Evolutionary conservation across 2,797 vertebrate genomes (phyloP), one percentile per base, ranked within the genome.

Genomic region (Pseudomugil gertrudae): DNA sequence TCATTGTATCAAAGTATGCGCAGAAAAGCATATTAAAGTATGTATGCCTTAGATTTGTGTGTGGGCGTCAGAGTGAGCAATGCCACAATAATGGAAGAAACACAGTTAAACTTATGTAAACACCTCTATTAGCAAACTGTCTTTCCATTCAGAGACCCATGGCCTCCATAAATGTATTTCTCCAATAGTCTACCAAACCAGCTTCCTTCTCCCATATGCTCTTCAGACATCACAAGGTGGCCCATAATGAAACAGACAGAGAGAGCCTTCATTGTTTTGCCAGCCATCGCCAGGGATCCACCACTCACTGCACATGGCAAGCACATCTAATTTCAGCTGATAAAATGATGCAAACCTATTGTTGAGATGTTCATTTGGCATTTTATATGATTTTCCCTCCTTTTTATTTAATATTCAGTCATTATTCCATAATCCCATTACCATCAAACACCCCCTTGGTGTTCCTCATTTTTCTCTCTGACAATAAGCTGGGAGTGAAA

Each of bases 361-460:
- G 69, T 74, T 79, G 72, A 59, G 66, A 74, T 66, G 68, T 76
- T 69, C 76, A 67, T 83, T 79, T 82, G 75, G 80, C 76, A 83
- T 78, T 84, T 45, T 30, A 24, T n/a, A 64, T 32, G 27, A 50
- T 63, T 36, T 36, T 13, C 35, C 58, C 21, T 10, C 72, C 61
- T 51, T 8, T 77, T 73, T 69, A 73, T 85, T 84, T 81, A 81
- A 72, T 79, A 84, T 87, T 84, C 79, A 77, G 17, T 70, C 73
- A 71, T 64, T 55, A 82, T 69, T 75, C 75, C 62, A 67, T 84
- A 79, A 87, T 89, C 80, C 68, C 78, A 87, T 88, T 85, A 89
- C 63, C 72, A 77, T 79, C 86, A 80, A 62, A 83, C 67, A 57
- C 66, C 77, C 56, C 26, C 72, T 72, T 70, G 79, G 79, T 72